These are phyloP conservation scores for Eupleurogrammus muticus DNA, from an alignment of 2,797 vertebrate species.

Conservation along the genomic window DNA sequence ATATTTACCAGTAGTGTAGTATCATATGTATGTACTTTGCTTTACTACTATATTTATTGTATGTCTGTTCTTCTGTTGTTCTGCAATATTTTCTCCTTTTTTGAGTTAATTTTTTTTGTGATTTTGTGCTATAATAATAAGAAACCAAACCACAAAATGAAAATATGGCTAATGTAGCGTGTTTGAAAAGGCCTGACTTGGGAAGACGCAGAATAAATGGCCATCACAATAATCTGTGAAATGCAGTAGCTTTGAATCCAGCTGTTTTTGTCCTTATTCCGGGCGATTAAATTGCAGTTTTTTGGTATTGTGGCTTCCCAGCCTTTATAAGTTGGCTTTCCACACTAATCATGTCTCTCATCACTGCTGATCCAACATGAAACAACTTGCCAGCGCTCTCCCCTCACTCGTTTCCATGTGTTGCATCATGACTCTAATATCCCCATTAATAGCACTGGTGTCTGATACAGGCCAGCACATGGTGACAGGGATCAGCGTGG, in stretches of 20 bases:
- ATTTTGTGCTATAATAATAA: no score
- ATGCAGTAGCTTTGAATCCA: constrained; percentile 8
- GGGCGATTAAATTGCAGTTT: constrained; percentile 10
- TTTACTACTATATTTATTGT: no score
- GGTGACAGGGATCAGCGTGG: constrained; percentile 20
- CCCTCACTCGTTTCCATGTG: constrained; percentile 50
- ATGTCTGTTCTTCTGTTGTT: no score
- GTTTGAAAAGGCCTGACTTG: no score
- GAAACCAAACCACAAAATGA: no score
- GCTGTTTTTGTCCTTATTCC: neutral
- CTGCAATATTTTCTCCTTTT: no score
- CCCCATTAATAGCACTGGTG: constrained; percentile 33
- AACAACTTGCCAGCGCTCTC: constrained; percentile 1
- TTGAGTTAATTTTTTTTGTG: no score
- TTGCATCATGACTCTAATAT: constrained; percentile 71
- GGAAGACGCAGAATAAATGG: no score
- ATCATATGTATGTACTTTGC: no score
- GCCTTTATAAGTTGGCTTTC: constrained; percentile 22
- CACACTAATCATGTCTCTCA: constrained; percentile 26
- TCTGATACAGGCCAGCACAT: constrained; percentile 7
- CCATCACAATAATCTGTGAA: neutral
- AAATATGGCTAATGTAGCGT: no score
- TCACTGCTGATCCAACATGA: constrained; percentile 48
- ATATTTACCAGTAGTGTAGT: no score
- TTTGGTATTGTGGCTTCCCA: neutral